Percentiles rank a stretch among this genome's conserved stretches.
Conservation (phyloP, 2,888 invertebrate species). For the Exephanes ischioxanthus region DNA sequence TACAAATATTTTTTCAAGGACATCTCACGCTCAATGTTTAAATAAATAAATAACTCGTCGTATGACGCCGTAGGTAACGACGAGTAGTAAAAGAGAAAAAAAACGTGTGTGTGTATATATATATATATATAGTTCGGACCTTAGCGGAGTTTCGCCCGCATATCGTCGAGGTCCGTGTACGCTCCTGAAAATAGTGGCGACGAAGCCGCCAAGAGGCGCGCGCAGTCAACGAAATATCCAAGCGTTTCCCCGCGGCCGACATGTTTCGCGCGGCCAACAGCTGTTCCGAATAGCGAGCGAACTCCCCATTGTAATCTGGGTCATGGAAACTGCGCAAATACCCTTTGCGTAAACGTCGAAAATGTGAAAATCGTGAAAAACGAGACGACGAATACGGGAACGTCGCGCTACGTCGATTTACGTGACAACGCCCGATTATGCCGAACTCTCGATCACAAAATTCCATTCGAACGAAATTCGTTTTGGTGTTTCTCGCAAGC, state of each 20-base stretch:
- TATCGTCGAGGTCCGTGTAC: constrained; percentile 69
- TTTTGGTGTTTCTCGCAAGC: constrained; percentile 68
- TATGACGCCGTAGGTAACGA: constrained; percentile 5
- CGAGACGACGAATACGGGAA: constrained; percentile 41
- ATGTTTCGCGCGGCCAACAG: constrained; percentile 83
- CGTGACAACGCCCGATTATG: constrained; percentile 47
- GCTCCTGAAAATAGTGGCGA: constrained; percentile 81
- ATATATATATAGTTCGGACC: constrained; percentile 19
- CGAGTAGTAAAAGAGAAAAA: constrained; percentile 11
- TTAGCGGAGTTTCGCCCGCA: constrained; percentile 20
- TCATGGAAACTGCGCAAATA: constrained; percentile 84
- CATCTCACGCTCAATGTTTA: neutral
- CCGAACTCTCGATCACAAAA: constrained; percentile 64
- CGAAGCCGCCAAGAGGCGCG: constrained; percentile 84
- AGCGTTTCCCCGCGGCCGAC: constrained; percentile 81
- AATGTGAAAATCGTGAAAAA: constrained; percentile 68
- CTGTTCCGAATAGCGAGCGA: constrained; percentile 84
- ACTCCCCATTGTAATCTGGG: constrained; percentile 84
- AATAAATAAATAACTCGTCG: neutral
- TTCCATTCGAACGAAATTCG: constrained; percentile 71
- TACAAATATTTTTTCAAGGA: neutral
- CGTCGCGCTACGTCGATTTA: constrained; percentile 53
- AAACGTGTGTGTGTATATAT: neutral
- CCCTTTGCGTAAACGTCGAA: constrained; percentile 51
- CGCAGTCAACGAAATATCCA: constrained; percentile 81